These are phyloP conservation scores for Apotomis betuletana DNA, from an alignment of 2,888 invertebrate genomes.

Conservation along the genomic window DNA sequence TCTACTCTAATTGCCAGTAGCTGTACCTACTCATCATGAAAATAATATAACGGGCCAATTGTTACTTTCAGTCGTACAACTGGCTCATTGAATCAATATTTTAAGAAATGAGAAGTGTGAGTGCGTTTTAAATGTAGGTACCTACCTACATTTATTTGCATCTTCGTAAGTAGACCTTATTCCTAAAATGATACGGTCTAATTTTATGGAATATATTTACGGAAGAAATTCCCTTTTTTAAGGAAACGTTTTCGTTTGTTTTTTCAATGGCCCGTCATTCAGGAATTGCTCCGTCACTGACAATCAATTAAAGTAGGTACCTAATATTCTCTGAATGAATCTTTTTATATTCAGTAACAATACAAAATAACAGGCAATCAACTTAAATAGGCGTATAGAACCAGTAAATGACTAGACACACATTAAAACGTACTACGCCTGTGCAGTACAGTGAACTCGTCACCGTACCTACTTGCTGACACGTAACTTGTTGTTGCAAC, in stretches of 20 bases:
- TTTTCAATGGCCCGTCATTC: background rate
- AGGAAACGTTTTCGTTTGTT: background rate
- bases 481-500: constrained; percentile 1
- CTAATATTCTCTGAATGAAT: background rate
- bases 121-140: too few species aligned
- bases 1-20: constrained; percentile 18
- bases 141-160: too few species aligned
- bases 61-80: too few species aligned
- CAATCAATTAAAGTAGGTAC: background rate
- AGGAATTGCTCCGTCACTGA: background rate
- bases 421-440: background rate
- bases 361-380: background rate
- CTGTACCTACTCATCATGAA: background rate
- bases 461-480: too few species aligned
- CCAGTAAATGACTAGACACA: background rate
- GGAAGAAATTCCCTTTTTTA: too few species aligned
- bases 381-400: background rate
- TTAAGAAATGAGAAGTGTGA: too few species aligned
- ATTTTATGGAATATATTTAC: too few species aligned
- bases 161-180: too few species aligned
- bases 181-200: too few species aligned
- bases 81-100: background rate
- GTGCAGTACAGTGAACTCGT: background rate
- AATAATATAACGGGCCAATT: constrained; percentile 6
- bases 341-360: background rate